Conservation (phyloP, 2,113 vertebrate species). For the Corythaeola cristata region DNA sequence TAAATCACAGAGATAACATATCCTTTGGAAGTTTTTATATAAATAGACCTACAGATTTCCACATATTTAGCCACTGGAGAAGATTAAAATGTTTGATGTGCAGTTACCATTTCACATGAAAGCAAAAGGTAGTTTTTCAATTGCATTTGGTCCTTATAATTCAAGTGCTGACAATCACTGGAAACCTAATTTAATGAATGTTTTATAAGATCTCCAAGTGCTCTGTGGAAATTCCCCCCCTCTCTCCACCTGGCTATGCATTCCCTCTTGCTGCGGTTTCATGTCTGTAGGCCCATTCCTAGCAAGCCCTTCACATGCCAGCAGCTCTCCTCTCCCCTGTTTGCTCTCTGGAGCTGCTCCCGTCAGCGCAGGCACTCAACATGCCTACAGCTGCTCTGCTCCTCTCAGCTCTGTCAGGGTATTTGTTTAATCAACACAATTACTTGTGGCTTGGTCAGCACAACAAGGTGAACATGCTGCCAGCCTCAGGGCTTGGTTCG, state of each 20-base stretch:
- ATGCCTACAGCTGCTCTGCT: conserved; percentile 21
- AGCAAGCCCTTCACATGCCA: conserved; percentile 16
- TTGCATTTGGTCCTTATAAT: conserved; percentile 37
- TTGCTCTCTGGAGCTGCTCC: conserved; percentile 37
- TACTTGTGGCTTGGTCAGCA: not conserved
- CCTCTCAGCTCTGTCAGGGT: not conserved
- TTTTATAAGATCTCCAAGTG: conserved; percentile 21
- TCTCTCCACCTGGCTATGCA: not conserved
- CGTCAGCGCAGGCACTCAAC: not conserved
- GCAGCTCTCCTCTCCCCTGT: not conserved
- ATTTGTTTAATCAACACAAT: conserved; percentile 10
- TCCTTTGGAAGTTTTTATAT: conserved; percentile 62
- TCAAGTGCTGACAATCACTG: conserved; percentile 3
- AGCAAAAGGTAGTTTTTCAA: conserved; percentile 46
- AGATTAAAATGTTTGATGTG: conserved; percentile 62
- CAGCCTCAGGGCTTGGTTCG: not conserved
- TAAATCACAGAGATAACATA: conserved; percentile 63
- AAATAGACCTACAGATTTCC: conserved; percentile 62
- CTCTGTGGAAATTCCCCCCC: conserved; percentile 30
- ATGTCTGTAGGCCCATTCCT: conserved; percentile 7
- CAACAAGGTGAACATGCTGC: not conserved
- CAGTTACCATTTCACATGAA: conserved; percentile 51
- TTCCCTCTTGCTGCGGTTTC: not conserved
- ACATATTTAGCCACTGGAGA: conserved; percentile 30
- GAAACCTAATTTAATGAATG: conserved; percentile 32